Conservation (phyloP, 1,140 invertebrate species). For the Cherax destructor region DNA sequence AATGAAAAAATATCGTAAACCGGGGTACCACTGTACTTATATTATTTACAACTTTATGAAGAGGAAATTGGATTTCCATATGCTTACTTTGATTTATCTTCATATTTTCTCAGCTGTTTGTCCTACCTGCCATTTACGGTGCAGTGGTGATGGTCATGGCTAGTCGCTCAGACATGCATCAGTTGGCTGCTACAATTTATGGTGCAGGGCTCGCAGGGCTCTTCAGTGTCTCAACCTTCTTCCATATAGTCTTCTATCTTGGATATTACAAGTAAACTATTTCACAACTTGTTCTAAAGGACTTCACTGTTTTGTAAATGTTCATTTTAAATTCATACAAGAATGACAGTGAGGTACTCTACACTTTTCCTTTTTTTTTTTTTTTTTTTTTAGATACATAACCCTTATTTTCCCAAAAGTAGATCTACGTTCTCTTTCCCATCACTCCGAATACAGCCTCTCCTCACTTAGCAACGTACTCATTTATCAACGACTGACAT, state of each 20-base stretch:
- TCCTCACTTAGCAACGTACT: too few relatives aligned
- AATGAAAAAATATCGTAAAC: too few relatives aligned
- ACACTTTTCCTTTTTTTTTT: too few relatives aligned
- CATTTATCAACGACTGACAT: too few relatives aligned
- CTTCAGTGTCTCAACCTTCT: conserved; percentile 92
- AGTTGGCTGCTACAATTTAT: conserved; percentile 88
- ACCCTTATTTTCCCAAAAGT: too few relatives aligned
- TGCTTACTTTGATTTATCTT: background rate
- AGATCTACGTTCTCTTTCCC: too few relatives aligned
- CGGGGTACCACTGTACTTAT: too few relatives aligned
- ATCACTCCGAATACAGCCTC: too few relatives aligned
- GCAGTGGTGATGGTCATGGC: conserved; percentile 84
- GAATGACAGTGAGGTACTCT: too few relatives aligned
- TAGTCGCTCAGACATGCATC: conserved; percentile 84
- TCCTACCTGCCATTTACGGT: conserved; percentile 87
- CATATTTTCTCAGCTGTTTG: conserved; percentile 80
- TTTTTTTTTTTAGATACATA: too few relatives aligned
- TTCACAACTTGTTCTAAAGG: background rate
- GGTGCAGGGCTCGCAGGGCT: conserved; percentile 89
- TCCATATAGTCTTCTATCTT: conserved; percentile 89
- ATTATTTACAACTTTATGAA: too few relatives aligned
- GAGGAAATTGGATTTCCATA: too few relatives aligned
- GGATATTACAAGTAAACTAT: conserved; percentile 74
- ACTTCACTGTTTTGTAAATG: background rate
- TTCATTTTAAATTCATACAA: background rate